A percentile compares a stretch with the other conserved stretches of the same genome.
Conservation (phyloP, 92 coral and sea anemone species). For the Heliopora coerulea region DNA sequence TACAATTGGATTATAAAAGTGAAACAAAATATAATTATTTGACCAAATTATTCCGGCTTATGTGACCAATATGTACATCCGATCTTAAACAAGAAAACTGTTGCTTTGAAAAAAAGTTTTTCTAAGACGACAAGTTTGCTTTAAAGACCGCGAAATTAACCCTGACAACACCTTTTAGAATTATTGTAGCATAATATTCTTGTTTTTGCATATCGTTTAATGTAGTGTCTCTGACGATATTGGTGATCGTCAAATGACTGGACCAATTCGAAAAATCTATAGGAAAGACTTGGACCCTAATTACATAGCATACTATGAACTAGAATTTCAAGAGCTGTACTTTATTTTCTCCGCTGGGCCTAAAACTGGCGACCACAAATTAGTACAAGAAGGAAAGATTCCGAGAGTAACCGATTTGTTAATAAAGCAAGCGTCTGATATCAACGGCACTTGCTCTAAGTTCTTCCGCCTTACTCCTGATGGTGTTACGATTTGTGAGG, state of each 20-base stretch:
- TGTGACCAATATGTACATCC: too few relatives aligned
- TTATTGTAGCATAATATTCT: too few relatives aligned
- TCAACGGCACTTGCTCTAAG: slow-evolving; percentile 49
- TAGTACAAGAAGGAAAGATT: slow-evolving; percentile 43
- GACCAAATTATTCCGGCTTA: too few relatives aligned
- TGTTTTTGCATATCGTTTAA: background rate
- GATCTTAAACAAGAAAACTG: too few relatives aligned
- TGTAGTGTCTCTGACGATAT: slow-evolving; percentile 3
- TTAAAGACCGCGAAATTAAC: too few relatives aligned
- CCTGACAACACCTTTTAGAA: background rate
- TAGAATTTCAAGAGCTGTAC: slow-evolving; percentile 43
- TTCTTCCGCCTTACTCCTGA: slow-evolving; percentile 52
- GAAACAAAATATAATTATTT: too few relatives aligned
- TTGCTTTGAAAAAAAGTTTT: too few relatives aligned
- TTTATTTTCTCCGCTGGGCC: slow-evolving; percentile 52
- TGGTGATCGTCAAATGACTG: slow-evolving; percentile 13
- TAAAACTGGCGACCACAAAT: slow-evolving; percentile 48
- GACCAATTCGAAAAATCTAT: slow-evolving; percentile 40
- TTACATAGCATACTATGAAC: slow-evolving; percentile 57
- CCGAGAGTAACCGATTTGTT: slow-evolving; percentile 50
- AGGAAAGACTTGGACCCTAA: slow-evolving; percentile 58
- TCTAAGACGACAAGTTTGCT: too few relatives aligned
- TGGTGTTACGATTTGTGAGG: slow-evolving; percentile 52
- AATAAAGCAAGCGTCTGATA: slow-evolving; percentile 40
- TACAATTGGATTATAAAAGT: too few relatives aligned